Percentiles rank a stretch among this genome's conserved stretches.
phyloP scores from a whole-genome alignment of 2,113 vertebrate species.

The Apistogramma diplotaenia region DNA sequence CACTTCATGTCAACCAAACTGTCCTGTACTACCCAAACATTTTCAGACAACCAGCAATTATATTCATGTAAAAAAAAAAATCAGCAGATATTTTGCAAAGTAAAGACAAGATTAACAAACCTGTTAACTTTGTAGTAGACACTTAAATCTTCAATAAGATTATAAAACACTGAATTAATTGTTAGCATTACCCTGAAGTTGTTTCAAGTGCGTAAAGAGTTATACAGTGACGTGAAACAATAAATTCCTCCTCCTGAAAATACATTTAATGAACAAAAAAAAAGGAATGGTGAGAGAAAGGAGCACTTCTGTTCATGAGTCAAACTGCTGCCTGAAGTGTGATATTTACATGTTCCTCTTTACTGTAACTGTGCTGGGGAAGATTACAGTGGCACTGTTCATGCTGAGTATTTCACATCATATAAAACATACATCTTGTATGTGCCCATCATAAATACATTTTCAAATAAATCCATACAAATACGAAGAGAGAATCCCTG shows the following conservation, averaged over 20 bases:
- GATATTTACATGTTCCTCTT: slow-evolving; percentile 46
- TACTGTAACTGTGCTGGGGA: background rate
- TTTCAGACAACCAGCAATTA: slow-evolving; percentile 27
- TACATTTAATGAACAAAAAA: slow-evolving; percentile 17
- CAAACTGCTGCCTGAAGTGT: slow-evolving; percentile 2
- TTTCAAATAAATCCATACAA: slow-evolving; percentile 57
- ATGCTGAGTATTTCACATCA: slow-evolving; percentile 6
- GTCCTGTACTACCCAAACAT: background rate
- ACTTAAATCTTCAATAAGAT: background rate
- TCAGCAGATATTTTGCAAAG: background rate
- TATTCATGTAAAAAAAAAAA: slow-evolving; percentile 45
- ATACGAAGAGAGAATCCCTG: slow-evolving; percentile 42
- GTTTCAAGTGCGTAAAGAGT: slow-evolving; percentile 10
- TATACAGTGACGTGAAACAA: slow-evolving; percentile 11
- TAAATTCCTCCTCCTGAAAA: slow-evolving; percentile 7
- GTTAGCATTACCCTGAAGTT: background rate
- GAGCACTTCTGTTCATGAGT: background rate
- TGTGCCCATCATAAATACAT: slow-evolving; percentile 67
- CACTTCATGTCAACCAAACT: slow-evolving; percentile 44
- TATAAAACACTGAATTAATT: background rate
- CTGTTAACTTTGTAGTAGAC: background rate
- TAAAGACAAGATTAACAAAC: background rate
- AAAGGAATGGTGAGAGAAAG: background rate
- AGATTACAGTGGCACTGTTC: slow-evolving; percentile 11
- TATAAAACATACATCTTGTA: slow-evolving; percentile 29